These are phyloP conservation scores for Nothura maculosa DNA, from an alignment of 2,797 vertebrate genomes.

Conservation along the genomic window DNA sequence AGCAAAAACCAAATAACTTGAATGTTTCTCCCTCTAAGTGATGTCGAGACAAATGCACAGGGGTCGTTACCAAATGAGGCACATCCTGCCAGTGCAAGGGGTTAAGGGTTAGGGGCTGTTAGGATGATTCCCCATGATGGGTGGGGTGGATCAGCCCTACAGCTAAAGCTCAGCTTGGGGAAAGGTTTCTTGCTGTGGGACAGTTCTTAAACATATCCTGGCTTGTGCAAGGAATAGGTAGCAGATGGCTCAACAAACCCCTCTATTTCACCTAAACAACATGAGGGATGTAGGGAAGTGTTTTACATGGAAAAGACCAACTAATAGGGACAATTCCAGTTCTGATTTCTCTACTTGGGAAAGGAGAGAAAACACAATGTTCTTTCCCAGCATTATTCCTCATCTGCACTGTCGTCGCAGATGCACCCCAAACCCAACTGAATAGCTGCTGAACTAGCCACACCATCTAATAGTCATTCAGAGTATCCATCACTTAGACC, in stretches of 20 bases:
- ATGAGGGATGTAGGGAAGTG: accelerated
- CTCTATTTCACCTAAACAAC: neutral
- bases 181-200: neutral
- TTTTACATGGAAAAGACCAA: neutral
- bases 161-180: neutral
- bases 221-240: neutral
- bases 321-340: neutral
- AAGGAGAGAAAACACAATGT: neutral
- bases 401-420: neutral
- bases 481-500: neutral
- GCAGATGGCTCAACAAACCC: neutral
- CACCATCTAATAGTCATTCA: neutral
- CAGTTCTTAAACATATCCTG: neutral
- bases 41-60: neutral
- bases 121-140: neutral
- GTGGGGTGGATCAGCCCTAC: accelerated
- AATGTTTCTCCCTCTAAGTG: neutral
- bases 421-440: neutral
- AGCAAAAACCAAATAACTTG: neutral
- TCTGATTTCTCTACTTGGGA: neutral
- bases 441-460: neutral
- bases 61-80: neutral
- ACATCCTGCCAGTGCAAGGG: too few relatives aligned
- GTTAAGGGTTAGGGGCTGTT: too few relatives aligned
- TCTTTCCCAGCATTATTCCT: neutral